Base-by-base conservation (phyloP, 2,888 invertebrate genomes). In the Buathra laborator region DNA sequence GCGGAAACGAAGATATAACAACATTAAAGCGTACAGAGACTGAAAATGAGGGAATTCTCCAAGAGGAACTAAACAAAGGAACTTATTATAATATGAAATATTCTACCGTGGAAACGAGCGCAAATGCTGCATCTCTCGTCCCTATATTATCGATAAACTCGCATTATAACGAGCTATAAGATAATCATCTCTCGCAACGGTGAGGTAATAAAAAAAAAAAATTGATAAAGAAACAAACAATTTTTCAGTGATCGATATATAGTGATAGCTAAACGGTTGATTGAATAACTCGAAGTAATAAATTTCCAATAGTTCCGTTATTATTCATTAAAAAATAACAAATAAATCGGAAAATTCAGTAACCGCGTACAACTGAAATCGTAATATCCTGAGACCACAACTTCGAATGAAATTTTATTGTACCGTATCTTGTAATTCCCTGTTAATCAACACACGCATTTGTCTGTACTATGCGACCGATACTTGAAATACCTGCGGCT, bases 31-130 rank as follows among this genome's bases (percentile, higher is more conserved):
- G 32, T 62, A 51, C 16, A 68, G 51, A 43, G 6, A 56, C 43
- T n/a, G 62, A 37, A 75, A 48, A 75, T 59, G 44, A 68, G 62
- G 62, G 46, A 64, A 64, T 70, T 53, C 48, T 24, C 51, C 62
- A 74, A 81, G 5, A 37, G 77, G 64, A 29, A 48, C 56, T 81
- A 56, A 37, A 84, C 84, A 84, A 84, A 84, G 64, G 77, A 78
- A 77, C 74, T 74, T 56, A 67, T 77, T 74, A 70, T 51, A 43
- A 37, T n/a, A 71, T 44, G 62, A 66, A 70, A 44, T 59, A 80
- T 80, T 51, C 43, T 66, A 51, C 10, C 19, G 19, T 43, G 76
- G 53, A 51, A 48, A 16, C 19, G 14, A 51, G 29, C n/a, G 6
- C 16, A 6, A 24, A 37, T 48, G 29, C 66, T 43, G 24, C 10